phyloP scores from a whole-genome alignment of 1,140 invertebrate genomes.

The Solen grandis region DNA sequence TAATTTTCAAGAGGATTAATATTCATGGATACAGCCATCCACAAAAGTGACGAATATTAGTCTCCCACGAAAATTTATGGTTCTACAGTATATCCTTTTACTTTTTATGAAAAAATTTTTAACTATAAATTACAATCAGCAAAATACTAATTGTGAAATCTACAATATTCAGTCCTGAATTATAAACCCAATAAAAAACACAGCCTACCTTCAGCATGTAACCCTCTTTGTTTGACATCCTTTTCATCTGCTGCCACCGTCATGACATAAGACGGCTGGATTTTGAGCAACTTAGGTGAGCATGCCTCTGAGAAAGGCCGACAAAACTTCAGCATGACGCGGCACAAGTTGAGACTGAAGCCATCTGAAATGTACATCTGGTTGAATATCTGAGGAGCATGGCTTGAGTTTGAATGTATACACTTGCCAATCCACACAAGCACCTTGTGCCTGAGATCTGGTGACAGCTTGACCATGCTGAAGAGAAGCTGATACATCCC shows the following conservation, averaged over 20 bases:
- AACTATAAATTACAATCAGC: too few relatives aligned
- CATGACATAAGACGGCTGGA: conserved; percentile 90
- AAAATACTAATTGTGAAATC: too few relatives aligned
- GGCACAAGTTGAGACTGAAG: conserved; percentile 93
- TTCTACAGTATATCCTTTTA: too few relatives aligned
- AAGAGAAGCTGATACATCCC: conserved; percentile 87
- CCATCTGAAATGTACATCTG: conserved; percentile 85
- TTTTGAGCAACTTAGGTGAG: conserved; percentile 88
- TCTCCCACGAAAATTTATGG: too few relatives aligned
- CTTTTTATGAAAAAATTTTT: too few relatives aligned
- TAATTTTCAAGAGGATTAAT: too few relatives aligned
- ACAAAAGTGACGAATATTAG: too few relatives aligned
- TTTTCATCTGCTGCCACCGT: conserved; percentile 63
- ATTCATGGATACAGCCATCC: too few relatives aligned
- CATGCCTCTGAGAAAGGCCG: conserved; percentile 88
- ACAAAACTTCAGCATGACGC: conserved; percentile 90
- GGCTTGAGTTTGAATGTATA: conserved; percentile 82
- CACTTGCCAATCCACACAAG: conserved; percentile 91
- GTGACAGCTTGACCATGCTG: conserved; percentile 86
- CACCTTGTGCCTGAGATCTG: conserved; percentile 84
- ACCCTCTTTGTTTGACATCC: conserved; percentile 71
- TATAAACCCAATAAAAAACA: too few relatives aligned
- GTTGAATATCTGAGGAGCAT: conserved; percentile 80
- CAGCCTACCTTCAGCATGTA: conserved; percentile 79
- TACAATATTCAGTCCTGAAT: too few relatives aligned